These are phyloP conservation scores for Meloidogyne floridensis DNA, from an alignment of 1,140 invertebrate species.

Conservation along the genomic window DNA sequence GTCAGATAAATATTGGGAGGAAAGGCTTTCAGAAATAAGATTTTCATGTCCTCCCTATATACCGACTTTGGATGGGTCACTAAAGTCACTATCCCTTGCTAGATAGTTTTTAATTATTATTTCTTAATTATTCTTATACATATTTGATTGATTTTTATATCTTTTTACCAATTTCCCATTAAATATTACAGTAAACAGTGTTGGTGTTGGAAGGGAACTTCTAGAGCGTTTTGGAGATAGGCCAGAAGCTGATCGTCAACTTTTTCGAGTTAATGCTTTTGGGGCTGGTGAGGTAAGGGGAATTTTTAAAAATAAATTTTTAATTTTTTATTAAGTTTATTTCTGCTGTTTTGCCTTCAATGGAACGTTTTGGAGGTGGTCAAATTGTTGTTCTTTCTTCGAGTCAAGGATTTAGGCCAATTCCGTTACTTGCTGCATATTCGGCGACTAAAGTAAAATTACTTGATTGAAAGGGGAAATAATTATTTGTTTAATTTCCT, in stretches of 20 bases:
- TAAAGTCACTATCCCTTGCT: too few relatives aligned
- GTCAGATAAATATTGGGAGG: too few relatives aligned
- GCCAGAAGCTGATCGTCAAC: conserved; percentile 54
- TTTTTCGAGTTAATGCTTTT: conserved; percentile 60
- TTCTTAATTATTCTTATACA: conserved; percentile 10
- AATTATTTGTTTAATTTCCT: too few relatives aligned
- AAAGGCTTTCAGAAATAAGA: too few relatives aligned
- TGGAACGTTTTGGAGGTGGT: conserved; percentile 59
- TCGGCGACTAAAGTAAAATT: conserved; percentile 48
- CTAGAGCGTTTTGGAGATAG: conserved; percentile 58
- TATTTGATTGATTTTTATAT: too few relatives aligned
- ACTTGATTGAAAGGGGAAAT: too few relatives aligned
- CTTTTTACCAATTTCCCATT: neutral
- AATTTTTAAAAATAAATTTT: neutral
- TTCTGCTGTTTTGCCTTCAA: conserved; percentile 56
- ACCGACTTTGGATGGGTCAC: too few relatives aligned
- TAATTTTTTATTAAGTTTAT: conserved; percentile 50
- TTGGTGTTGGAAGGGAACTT: conserved; percentile 61
- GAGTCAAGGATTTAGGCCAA: conserved; percentile 57
- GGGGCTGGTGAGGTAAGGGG: conserved; percentile 55
- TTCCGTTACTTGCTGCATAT: conserved; percentile 59
- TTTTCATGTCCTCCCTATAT: too few relatives aligned
- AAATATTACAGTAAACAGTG: conserved; percentile 54
- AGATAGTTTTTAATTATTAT: too few relatives aligned
- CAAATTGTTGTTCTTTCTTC: conserved; percentile 63